Evolutionary conservation across 2,113 vertebrate species (phyloP).

Genomic region (Thamnophis sirtalis): DNA sequence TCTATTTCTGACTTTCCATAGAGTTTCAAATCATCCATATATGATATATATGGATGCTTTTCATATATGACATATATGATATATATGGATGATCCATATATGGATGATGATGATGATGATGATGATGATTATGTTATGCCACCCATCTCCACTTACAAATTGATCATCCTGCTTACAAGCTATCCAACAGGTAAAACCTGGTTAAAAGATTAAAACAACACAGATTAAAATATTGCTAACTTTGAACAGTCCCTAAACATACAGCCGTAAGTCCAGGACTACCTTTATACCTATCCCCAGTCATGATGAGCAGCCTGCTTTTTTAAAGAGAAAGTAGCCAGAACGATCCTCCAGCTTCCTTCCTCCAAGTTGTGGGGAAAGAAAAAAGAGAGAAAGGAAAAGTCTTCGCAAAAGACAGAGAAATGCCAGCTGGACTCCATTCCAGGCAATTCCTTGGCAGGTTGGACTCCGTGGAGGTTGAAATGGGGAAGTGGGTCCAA

Average conservation of each 20-base stretch:
- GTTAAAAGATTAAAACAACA: too few relatives aligned
- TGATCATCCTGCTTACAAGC: too few relatives aligned
- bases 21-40: too few relatives aligned
- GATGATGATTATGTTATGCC: too few relatives aligned
- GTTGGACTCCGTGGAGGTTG: neutral
- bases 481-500: neutral
- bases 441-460: neutral
- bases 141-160: too few relatives aligned
- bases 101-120: too few relatives aligned
- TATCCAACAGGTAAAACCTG: too few relatives aligned
- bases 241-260: neutral
- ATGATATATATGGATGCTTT: too few relatives aligned
- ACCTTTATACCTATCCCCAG: neutral
- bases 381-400: fast-evolving
- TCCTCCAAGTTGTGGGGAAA: neutral
- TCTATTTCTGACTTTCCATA: too few relatives aligned
- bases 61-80: too few relatives aligned
- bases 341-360: neutral
- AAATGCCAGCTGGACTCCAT: neutral
- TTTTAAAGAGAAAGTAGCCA: neutral
- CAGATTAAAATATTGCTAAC: neutral
- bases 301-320: neutral
- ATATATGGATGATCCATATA: too few relatives aligned
- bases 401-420: neutral
- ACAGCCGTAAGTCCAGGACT: neutral